Evolutionary conservation across 2,113 vertebrate genomes (phyloP).

Genomic region (Oreotrochilus melanogaster): DNA sequence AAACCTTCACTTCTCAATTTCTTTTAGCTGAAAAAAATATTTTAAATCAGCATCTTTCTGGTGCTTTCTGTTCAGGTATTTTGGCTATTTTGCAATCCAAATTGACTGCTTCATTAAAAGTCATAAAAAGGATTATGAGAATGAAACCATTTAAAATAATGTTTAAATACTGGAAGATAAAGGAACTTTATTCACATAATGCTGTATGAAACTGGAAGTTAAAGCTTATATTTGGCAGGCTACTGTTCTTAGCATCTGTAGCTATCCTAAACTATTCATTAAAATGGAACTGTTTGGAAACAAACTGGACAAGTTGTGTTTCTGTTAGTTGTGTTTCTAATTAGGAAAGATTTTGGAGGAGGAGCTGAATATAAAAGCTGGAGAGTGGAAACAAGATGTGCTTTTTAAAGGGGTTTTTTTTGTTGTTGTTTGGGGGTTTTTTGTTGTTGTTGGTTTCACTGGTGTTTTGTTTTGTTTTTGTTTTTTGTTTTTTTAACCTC

Average conservation of each 20-base stretch:
- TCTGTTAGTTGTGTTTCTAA: background rate
- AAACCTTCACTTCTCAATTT: rapidly evolving
- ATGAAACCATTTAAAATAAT: background rate
- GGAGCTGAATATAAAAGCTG: background rate
- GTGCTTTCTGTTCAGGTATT: background rate
- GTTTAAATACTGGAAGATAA: background rate
- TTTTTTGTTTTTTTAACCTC: background rate
- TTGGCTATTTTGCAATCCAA: background rate
- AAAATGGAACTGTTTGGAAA: background rate
- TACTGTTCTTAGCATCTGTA: background rate
- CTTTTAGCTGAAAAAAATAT: background rate
- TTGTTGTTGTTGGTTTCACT: no score
- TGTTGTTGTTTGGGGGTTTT: no score
- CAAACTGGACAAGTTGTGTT: background rate
- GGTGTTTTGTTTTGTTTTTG: no score
- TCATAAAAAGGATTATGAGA: background rate
- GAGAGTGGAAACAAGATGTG: background rate
- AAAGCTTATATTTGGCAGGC: background rate
- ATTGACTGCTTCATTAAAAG: background rate
- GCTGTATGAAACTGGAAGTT: background rate
- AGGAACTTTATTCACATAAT: background rate
- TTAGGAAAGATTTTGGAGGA: background rate
- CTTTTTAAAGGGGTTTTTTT: background rate
- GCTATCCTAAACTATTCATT: background rate
- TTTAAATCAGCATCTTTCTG: background rate